Conservation (phyloP, 1,140 invertebrate species). For the Neoseiulus cucumeris region DNA sequence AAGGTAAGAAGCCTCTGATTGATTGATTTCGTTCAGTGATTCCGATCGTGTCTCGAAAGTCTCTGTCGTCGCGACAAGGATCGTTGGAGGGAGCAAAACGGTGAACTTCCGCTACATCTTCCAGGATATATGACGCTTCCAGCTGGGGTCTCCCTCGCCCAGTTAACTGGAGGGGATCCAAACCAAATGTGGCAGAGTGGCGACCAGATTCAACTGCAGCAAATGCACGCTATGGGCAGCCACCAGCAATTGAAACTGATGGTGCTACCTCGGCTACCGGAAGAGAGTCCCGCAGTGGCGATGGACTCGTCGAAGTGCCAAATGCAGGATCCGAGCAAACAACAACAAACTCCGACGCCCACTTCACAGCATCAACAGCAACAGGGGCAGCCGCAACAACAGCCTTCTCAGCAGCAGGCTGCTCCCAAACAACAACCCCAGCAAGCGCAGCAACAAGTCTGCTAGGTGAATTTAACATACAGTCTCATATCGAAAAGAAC, state of each 20-base stretch:
- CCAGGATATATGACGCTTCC: background rate
- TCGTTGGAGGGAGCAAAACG: too few relatives aligned
- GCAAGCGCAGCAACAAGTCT: conserved; percentile 4
- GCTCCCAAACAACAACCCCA: background rate
- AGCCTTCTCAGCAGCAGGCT: background rate
- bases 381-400: background rate
- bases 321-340: background rate
- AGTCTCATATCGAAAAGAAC: too few relatives aligned
- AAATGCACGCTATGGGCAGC: background rate
- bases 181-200: background rate
- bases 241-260: background rate
- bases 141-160: background rate
- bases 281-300: background rate
- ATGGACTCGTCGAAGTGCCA: background rate
- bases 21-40: background rate
- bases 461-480: background rate
- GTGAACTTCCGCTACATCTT: too few relatives aligned
- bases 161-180: background rate
- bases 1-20: background rate
- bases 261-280: background rate
- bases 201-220: background rate
- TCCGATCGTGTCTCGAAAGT: too few relatives aligned
- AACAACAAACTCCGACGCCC: background rate
- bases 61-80: too few relatives aligned
- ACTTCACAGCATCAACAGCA: background rate